Base-by-base conservation (phyloP, 1,140 invertebrate species). In the Calephelis nemesis region DNA sequence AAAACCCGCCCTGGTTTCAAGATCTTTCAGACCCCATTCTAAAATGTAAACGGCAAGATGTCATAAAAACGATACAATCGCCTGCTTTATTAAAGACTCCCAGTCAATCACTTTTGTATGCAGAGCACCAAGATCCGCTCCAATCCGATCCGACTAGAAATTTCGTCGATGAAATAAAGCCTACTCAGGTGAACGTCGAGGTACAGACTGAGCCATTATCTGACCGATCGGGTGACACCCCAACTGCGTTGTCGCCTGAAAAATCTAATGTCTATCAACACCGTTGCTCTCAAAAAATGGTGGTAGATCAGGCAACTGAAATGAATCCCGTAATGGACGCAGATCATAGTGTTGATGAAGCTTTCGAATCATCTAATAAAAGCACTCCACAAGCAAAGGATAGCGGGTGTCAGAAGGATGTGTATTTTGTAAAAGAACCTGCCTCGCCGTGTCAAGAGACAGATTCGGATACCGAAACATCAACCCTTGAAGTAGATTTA, bases 281-380 rank as follows among this genome's bases (percentile, higher is more conserved):
- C 47, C n/a, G 11, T 47, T 4, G 45, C 45, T 48, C 9, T 13
- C 48, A 64, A 49, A 64, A 64, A 47, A 5, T 15, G 5, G 19
- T 63, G 62, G n/a, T 63, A 11, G 30, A 64, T 64, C 47, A 47
- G 19, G n/a, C 63, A 12, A 64, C 63, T 45, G 45, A 48, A 64
- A 64, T 30, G 45, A 45, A 64, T 47, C 13, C 47, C 13, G 11
- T 15, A 30, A 63, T 63, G 40, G 62, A 15, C 15, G 42, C 15
- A 12, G 11, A 30, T 64, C 63, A 64, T 11, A 7, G 47, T 64
- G 63, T 8, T 15, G 45, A 48, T 5, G 63, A n/a, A 64, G 19
- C n/a, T 45, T 4, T 39, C n/a, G 39, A 30, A 64, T 48, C 63
- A 15, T 47, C 10, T 47, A 5, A 19, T 64, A 10, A 48, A 64